Base-by-base conservation (phyloP, 2,888 invertebrate species). In the Tineola bisselliella region DNA sequence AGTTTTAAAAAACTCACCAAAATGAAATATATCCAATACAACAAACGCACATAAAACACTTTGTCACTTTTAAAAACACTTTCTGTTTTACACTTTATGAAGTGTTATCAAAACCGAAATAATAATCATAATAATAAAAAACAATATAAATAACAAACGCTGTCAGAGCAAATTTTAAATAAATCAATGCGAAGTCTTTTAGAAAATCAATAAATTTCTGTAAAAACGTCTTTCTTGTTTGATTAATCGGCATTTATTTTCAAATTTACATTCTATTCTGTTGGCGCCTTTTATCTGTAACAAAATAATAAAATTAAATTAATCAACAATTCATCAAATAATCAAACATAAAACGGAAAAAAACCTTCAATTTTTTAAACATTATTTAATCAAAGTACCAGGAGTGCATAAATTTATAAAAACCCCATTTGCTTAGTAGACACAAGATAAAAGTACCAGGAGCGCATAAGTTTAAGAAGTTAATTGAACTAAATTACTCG, bases 81-180 rank as follows among this genome's bases (percentile, higher is more conserved):
- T 68, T 64, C n/a, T n/a, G n/a, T n/a, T n/a, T n/a, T n/a, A n/a
- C n/a, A n/a, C n/a, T n/a, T n/a, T n/a, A 25, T 4, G 25, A 25
- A 25, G 66, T 67, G 68, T 58, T 33, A 33, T 33, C 15, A n/a
- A 58, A 33, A 19, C 77, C 78, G 66, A 84, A 77, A 70, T 81
- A 86, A 65, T 79, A 78, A 63, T 86, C 86, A 68, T 81, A 86
- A 64, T 78, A 79, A 65, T 82, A 84, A 64, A 86, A 84, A 8
- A 84, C 18, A 0, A 79, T 65, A 64, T 82, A 87, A 33, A 87
- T 77, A 0, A 72, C 70, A 44, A 87, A 52, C 0, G 87, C 86
- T 65, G 84, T 84, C 0, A 81, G 61, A 0, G 79, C 76, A 57
- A 87, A 86, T 69, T 83, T 87, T 1, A 79, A 66, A 65, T 87